Base-by-base conservation (phyloP, 2,888 invertebrate genomes). In the Euspilapteryx auroguttella region DNA sequence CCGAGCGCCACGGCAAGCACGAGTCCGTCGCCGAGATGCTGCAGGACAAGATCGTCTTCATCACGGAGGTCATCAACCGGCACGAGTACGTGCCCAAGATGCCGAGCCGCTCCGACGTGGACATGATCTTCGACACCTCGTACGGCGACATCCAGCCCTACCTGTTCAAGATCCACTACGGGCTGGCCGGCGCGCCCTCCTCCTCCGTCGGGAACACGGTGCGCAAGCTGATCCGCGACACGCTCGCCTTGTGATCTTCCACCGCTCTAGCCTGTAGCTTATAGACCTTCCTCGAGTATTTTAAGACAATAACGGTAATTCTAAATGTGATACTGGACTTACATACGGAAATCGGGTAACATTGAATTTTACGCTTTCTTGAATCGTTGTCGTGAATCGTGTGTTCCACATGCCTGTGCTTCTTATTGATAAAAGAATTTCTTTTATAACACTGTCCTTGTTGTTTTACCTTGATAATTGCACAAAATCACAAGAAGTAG, bases 11-110 rank as follows among this genome's bases (percentile, higher is more conserved):
- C 58, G 80, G 85, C 42, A 90, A 88, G 45, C 82, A 94, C 35
- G 96, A 97, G 59, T 87, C 86, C 58, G 86, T 93, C 10, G 89
- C 91, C 14, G 92, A 93, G 46, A 69, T 89, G 50, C 66, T 98
- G 24, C 88, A 93, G 25, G 97, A 98, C 48, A 95, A 95, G 56
- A 89, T 98, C 29, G 81, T 97, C 29, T 91, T 92, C 53, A 92
- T 98, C 45, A 92, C 96, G 0, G 94, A 96, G 64, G 86, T 93
- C 28, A 94, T 98, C 83, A 97, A 97, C 63, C 81, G 90, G 37
- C 91, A 94, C 55, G 94, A 97, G 53, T 99, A 96, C 75, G 83
- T 96, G 39, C 98, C 98, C 12, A 94, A 94, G 69, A 93, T 94
- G 82, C 96, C 96, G 37, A 88, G 86, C 55, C 89, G 91, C 55